Evolutionary conservation across 1,140 invertebrate species (phyloP), one percentile per base, ranked within the genome.

Genomic region (Caenorhabditis remanei): DNA sequence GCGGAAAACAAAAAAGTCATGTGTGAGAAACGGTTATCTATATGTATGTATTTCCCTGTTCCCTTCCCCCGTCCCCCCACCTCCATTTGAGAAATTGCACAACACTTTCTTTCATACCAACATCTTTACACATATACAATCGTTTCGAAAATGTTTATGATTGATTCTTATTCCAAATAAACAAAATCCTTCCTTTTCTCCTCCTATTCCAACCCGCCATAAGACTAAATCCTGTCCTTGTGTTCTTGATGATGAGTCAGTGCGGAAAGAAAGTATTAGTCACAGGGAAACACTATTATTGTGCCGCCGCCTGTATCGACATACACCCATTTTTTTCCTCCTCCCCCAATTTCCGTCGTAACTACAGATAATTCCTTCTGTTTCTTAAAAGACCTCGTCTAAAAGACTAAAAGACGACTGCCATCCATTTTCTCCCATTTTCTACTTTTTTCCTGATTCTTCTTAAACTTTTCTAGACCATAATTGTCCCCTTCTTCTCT

Each of bases 71-170:
- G 11, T 21, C 43, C 16, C 19, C 11, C 32, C 9, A 9, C 16
- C 24, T 40, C 9, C 9, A 79, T 50, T 14, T 43, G 13, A 50
- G 32, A 79, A 50, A 46, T 71, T 50, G 43, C 71, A 41, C 43
- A 79, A 67, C 24, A 13, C 9, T 14, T 9, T 53, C 9, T 53
- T 53, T 16, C 63, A 13, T 41, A 67, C 63, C 41, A n/a, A 43
- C 19, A 46, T n/a, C 67, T 14, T 71, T 46, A 46, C 24, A 50
- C 11, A 79, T 79, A 79, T 79, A 50, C 46, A 79, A 50, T 79
- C 71, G 71, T 79, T 79, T 79, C 71, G 65, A 79, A 71, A 24
- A 53, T 79, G 71, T 79, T 79, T 79, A 79, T 79, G 46, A 79
- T 79, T 8, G 71, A 79, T 46, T 79, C 71, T 79, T 79, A 53